A percentile compares a stretch with the other conserved stretches of the same genome.
These are phyloP conservation scores for Ornithoptera alexandrae DNA, from an alignment of 2,888 invertebrate genomes.

Conservation along the genomic window DNA sequence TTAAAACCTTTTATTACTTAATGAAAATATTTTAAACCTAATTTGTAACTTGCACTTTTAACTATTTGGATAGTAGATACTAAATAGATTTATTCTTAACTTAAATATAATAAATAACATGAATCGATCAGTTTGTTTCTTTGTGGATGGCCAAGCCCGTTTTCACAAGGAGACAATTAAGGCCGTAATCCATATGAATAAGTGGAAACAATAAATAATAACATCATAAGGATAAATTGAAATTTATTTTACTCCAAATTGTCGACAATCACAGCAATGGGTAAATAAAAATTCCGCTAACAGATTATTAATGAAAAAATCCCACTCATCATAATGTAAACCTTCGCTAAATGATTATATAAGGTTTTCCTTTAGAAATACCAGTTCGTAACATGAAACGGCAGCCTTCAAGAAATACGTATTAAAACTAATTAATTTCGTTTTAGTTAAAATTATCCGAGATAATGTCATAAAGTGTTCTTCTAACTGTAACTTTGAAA, in stretches of 20 bases:
- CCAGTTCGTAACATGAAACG: conserved; percentile 5
- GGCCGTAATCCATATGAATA: too few species aligned
- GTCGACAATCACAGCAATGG: neutral
- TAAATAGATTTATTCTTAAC: neutral
- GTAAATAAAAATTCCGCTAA: neutral
- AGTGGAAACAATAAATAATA: neutral
- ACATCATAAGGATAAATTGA: neutral
- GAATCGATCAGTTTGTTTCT: too few species aligned
- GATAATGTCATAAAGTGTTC: too few species aligned
- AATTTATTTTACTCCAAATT: neutral
- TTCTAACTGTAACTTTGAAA: too few species aligned
- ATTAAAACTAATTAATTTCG: neutral
- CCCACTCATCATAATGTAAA: conserved; percentile 8
- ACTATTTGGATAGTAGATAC: neutral
- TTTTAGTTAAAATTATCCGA: too few species aligned
- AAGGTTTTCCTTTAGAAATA: conserved; percentile 20
- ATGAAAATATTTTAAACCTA: too few species aligned
- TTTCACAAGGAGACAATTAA: too few species aligned
- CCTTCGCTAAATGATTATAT: neutral
- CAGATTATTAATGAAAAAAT: conserved; percentile 8
- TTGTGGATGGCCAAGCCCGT: too few species aligned
- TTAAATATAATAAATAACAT: too few species aligned
- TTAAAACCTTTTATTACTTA: too few species aligned
- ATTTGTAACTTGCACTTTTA: too few species aligned
- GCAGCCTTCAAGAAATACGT: neutral